Percentiles rank a stretch among this genome's conserved stretches.
Evolutionary conservation across 2,113 vertebrate genomes (phyloP).

Genomic region (Amphiprion ocellaris): DNA sequence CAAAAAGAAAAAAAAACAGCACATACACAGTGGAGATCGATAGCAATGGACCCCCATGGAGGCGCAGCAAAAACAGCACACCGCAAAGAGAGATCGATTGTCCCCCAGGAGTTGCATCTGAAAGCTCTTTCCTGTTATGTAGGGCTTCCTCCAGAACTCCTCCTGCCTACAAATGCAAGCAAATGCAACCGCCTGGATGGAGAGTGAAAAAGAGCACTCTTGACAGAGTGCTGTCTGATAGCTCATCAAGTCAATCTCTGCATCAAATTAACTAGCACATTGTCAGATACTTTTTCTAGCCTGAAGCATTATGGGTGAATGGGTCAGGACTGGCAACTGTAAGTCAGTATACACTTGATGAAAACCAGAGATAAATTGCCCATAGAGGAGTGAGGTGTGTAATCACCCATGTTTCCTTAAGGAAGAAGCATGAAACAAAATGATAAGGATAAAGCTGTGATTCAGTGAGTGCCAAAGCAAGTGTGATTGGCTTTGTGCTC

Average conservation of each 20-base stretch:
- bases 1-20: constrained; percentile 6
- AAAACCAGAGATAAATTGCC: constrained; percentile 41
- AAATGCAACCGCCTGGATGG: constrained; percentile 46
- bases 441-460: constrained; percentile 55
- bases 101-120: constrained; percentile 61
- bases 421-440: constrained; percentile 59
- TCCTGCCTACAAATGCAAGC: constrained; percentile 67
- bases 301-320: constrained; percentile 36
- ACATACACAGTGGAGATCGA: constrained; percentile 47
- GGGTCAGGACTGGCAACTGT: constrained; percentile 28
- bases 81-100: constrained; percentile 69
- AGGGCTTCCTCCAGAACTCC: constrained; percentile 58
- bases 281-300: constrained; percentile 59
- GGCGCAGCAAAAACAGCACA: constrained; percentile 59
- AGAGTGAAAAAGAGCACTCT: constrained; percentile 49
- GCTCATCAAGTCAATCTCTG: constrained; percentile 63
- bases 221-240: constrained; percentile 62
- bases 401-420: constrained; percentile 58
- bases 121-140: constrained; percentile 70
- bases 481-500: constrained; percentile 63
- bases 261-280: constrained; percentile 68
- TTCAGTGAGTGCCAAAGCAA: constrained; percentile 46
- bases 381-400: constrained; percentile 35
- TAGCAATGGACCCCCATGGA: constrained; percentile 59
- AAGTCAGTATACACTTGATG: constrained; percentile 10